Evolutionary conservation across 2,888 invertebrate species (phyloP), one percentile per base, ranked within the genome.

Genomic region (Stramonita haemastoma): DNA sequence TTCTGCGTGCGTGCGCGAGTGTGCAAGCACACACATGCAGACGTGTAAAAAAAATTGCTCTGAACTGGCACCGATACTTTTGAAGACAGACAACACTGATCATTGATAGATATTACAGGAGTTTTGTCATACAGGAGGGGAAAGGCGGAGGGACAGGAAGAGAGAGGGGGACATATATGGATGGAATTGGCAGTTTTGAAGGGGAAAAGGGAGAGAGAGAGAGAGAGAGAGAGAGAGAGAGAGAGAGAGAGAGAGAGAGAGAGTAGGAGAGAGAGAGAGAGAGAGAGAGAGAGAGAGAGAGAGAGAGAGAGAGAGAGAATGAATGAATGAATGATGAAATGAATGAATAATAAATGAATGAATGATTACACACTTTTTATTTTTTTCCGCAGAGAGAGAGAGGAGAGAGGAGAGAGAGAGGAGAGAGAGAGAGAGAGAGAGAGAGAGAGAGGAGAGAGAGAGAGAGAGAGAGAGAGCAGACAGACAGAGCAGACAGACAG

Each of bases 291-390:
- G 66, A 66, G 13, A 13, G 13, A 13, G 77, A 77, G 77, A 77
- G 77, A 77, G 77, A 29, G 77, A 77, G 77, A 77, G 29, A 77
- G 77, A 77, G 77, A 77, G 77, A 77, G 77, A 77, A n/a, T n/a
- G n/a, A n/a, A n/a, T n/a, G n/a, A n/a, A n/a, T n/a, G n/a, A n/a
- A n/a, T n/a, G n/a, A n/a, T n/a, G n/a, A n/a, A n/a, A n/a, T n/a
- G n/a, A n/a, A n/a, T n/a, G n/a, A n/a, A n/a, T n/a, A n/a, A n/a
- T n/a, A n/a, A n/a, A n/a, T n/a, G n/a, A n/a, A n/a, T n/a, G n/a
- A n/a, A n/a, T n/a, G n/a, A n/a, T n/a, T n/a, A n/a, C n/a, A n/a
- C n/a, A n/a, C n/a, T n/a, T n/a, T n/a, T n/a, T n/a, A n/a, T n/a
- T n/a, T n/a, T n/a, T n/a, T n/a, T n/a, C n/a, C n/a, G n/a, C n/a